Percentiles rank a stretch among this genome's conserved stretches.
Evolutionary conservation across 2,797 vertebrate species (phyloP).

Genomic region (Silurus lanzhouensis): DNA sequence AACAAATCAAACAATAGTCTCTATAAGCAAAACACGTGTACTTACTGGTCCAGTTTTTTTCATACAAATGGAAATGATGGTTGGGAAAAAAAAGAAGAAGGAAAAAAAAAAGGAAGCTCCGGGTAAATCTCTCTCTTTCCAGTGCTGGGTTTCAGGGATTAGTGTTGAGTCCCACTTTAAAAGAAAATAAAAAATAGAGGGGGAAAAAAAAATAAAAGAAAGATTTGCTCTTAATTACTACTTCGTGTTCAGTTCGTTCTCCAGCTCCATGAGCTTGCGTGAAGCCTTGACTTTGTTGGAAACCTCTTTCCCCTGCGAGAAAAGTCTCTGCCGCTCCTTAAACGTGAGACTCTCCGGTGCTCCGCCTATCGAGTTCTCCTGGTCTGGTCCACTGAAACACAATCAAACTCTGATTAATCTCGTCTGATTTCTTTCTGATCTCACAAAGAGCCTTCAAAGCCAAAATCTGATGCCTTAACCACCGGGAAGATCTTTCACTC

Average conservation of each 20-base stretch:
- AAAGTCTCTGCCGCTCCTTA: slow-evolving; percentile 96
- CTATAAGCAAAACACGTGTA: slow-evolving; percentile 72
- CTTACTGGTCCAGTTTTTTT: slow-evolving; percentile 75
- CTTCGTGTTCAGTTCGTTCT: slow-evolving; percentile 97
- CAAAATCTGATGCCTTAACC: too few relatives aligned
- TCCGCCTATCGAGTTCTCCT: slow-evolving; percentile 79
- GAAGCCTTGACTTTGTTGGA: slow-evolving; percentile 98
- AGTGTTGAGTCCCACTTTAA: slow-evolving; percentile 57
- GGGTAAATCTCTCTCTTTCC: too few relatives aligned
- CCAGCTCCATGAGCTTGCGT: slow-evolving; percentile 95
- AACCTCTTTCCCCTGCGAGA: slow-evolving; percentile 97
- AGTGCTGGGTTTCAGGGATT: slow-evolving; percentile 47
- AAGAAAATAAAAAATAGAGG: slow-evolving; percentile 4
- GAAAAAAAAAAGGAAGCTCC: slow-evolving; percentile 58
- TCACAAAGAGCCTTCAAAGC: too few relatives aligned
- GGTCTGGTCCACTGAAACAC: slow-evolving; percentile 78
- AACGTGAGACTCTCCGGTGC: slow-evolving; percentile 93
- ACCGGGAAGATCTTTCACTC: too few relatives aligned
- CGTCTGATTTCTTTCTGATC: too few relatives aligned
- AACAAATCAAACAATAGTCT: slow-evolving; percentile 63
- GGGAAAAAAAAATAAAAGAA: too few relatives aligned
- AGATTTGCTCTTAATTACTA: slow-evolving; percentile 67
- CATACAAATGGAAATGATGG: slow-evolving; percentile 67
- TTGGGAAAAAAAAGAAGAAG: slow-evolving; percentile 4
- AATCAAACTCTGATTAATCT: not conserved